These are phyloP conservation scores for Gallirallus australis DNA, from an alignment of 2,797 vertebrate species.

Conservation along the genomic window DNA sequence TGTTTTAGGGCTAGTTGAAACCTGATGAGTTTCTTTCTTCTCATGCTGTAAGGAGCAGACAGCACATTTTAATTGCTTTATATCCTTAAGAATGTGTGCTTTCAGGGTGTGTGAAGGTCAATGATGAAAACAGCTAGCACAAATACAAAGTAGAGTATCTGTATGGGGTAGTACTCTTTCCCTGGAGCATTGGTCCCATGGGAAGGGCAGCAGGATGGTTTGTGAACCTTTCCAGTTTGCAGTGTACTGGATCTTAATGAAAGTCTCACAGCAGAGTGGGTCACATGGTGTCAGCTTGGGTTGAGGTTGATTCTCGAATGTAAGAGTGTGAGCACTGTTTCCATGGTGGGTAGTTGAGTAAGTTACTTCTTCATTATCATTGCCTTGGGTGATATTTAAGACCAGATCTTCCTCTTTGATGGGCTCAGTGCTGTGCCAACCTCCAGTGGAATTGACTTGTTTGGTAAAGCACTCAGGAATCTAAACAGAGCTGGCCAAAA, in stretches of 20 bases:
- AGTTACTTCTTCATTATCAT: not conserved
- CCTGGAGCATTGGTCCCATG: not conserved
- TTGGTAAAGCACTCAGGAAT: not conserved
- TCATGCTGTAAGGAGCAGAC: not conserved
- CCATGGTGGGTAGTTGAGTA: accelerated
- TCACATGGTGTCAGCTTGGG: not conserved
- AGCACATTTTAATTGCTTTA: not conserved
- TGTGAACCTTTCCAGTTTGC: accelerated
- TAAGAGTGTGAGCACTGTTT: accelerated
- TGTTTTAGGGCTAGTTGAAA: not conserved
- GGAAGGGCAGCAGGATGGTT: not conserved
- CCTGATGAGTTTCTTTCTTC: slow-evolving; percentile 1
- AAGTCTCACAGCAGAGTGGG: not conserved
- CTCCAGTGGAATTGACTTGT: not conserved
- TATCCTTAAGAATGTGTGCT: not conserved
- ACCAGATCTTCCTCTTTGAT: not conserved
- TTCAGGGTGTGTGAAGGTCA: not conserved
- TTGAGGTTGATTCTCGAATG: accelerated
- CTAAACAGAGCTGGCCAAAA: not conserved
- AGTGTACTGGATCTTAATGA: accelerated
- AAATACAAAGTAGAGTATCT: not conserved
- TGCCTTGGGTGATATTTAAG: not conserved
- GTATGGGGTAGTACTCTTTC: not conserved
- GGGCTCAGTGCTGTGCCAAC: not conserved
- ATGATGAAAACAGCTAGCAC: not conserved